Percentiles rank a stretch among this genome's conserved stretches.
These are phyloP conservation scores for Thera obeliscata DNA, from an alignment of 2,888 invertebrate species.

Conservation along the genomic window DNA sequence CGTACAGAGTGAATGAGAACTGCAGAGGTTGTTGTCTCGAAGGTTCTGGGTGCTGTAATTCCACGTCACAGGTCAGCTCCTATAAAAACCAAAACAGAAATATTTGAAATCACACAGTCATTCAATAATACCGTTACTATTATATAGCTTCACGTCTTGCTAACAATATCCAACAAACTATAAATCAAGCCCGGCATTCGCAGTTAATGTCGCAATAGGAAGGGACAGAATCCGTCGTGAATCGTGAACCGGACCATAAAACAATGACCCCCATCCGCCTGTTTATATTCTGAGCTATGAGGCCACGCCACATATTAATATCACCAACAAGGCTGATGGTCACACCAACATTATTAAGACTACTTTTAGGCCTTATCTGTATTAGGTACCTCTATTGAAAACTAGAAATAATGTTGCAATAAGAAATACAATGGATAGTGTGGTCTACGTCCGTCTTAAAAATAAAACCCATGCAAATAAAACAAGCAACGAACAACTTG, in stretches of 20 bases:
- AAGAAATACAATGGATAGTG: too few relatives aligned
- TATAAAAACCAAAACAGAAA: conserved; percentile 60
- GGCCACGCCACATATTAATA: conserved; percentile 27
- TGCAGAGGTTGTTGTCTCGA: conserved; percentile 87
- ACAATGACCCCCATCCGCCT: conserved; percentile 44
- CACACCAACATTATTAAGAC: conserved; percentile 19
- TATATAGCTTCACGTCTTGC: conserved; percentile 25
- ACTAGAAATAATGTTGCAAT: too few relatives aligned
- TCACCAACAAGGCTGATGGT: conserved; percentile 24
- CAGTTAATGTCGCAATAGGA: conserved; percentile 46
- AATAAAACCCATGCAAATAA: not conserved
- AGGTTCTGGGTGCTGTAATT: conserved; percentile 91
- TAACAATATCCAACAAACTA: conserved; percentile 38
- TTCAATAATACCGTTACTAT: conserved; percentile 31
- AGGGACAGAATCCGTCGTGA: conserved; percentile 41
- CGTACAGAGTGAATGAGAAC: conserved; percentile 95
- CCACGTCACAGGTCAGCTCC: conserved; percentile 95
- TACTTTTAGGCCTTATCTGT: conserved; percentile 7
- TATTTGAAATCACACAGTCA: conserved; percentile 29
- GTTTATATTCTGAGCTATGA: conserved; percentile 38
- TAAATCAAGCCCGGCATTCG: conserved; percentile 43
- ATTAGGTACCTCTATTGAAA: too few relatives aligned
- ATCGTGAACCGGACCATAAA: conserved; percentile 43
- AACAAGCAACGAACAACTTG: conserved; percentile 31
- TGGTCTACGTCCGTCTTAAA: too few relatives aligned